Base-by-base conservation (phyloP, 2,797 vertebrate genomes). In the Alcedo quadribrachys region DNA sequence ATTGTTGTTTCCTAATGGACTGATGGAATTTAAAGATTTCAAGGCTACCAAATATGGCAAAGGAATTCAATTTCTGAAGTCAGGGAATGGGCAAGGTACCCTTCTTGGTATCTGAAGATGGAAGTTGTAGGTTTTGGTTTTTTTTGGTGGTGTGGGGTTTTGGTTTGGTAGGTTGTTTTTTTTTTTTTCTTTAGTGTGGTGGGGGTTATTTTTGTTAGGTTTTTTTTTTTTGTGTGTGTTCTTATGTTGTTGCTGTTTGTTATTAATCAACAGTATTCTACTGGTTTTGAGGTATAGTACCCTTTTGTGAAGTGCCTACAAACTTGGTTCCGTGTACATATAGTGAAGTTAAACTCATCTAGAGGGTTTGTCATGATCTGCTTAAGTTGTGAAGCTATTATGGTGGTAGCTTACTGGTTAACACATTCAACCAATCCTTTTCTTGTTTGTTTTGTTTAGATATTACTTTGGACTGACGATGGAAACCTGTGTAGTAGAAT, bases 241-340 rank as follows among this genome's bases (percentile, higher is more conserved):
- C 15, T 40, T 40, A 35, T 35, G 35, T 40, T 40, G 37, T 40
- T 40, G 37, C 37, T 40, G 37, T 45, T 58, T 63, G 37, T 24
- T 25, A 15, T 25, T 50, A 9, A 62, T 69, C 13, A 35, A 11
- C 25, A 58, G 7, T 54, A 37, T 86, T 88, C 62, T 85, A 21
- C n/a, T 67, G 48, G 2, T 2, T 80, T 74, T 80, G 57, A 81
- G 35, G 53, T 84, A 19, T 85, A 81, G 45, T 67, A 58, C 53
- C 42, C 71, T 46, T 24, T 79, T 73, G 83, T 76, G 19, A 94
- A 91, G 91, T 91, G 83, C 83, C 78, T 96, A 55, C n/a, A 40
- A 8, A 50, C 48, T 73, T 78, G 78, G 32, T 32, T 95, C 54
- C 82, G 50, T 65, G 40, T 84, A 32, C 21, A 5, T 62, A n/a